Base-by-base conservation (phyloP, 2,797 vertebrate species). In the Hypotaenidia okinawae region DNA sequence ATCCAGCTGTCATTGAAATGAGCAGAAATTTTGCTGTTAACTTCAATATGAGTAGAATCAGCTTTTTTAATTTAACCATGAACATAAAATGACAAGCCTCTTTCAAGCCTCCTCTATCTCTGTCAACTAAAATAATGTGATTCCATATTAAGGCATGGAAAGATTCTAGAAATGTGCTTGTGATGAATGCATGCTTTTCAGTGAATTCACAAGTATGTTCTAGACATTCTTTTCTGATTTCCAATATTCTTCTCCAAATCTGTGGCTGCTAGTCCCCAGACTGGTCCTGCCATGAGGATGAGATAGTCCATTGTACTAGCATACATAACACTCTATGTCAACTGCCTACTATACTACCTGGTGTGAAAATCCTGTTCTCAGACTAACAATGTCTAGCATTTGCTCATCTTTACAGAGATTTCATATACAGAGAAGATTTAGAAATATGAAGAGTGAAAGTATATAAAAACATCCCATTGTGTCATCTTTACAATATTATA, bases 1-100 rank as follows among this genome's bases (percentile, higher is more conserved):
- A 90, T 91, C 87, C 87, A 94, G 83, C 93, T 94, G 95, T 84
- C 94, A 77, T 9, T 84, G 77, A 93, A 91, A 91, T 88, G 35
- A 84, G 43, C 41, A 88, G 45, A 58, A 86, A 81, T 90, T 96
- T 91, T 90, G n/a, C 51, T 79, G 83, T 75, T 94, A 88, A 82
- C 41, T 96, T 94, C 69, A 91, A 52, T 84, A 64, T 5, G 1
- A 94, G 80, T 57, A 76, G 89, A 93, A 93, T 93, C 55, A 92
- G 62, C 57, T 66, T 85, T 92, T 92, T 51, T 2, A 66, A 88
- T 89, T 95, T 85, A 93, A 88, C 82, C 9, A 1, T 54, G 87
- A 88, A 72, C n/a, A 78, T 66, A 86, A 91, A 94, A 68, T 76
- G 62, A 24, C 57, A 93, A 93, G 57, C 54, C 58, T 91, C 92